Evolutionary conservation across 2,113 vertebrate genomes (phyloP), one percentile per base, ranked within the genome.

Genomic region (Sander vitreus): DNA sequence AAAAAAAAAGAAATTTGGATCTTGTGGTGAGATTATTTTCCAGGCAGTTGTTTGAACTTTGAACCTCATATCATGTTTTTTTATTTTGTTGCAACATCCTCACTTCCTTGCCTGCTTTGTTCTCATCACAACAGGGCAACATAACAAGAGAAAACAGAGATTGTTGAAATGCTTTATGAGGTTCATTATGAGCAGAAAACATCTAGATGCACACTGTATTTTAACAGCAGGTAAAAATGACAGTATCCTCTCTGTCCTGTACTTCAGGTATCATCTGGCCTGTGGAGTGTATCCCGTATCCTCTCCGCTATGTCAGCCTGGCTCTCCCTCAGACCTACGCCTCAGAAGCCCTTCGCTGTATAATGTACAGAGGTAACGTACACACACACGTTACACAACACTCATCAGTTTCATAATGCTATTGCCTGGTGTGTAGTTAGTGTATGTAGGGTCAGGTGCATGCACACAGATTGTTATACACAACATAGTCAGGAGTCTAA

Each of bases 231-330:
- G 9, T 30, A 66, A 55, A 74, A 21, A 25, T 39, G 48, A 43
- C 43, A 25, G 33, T 66, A 4, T 51, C 53, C 47, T 55, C 45
- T 57, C 48, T 58, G 48, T 85, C 18, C 66, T 83, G 80, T 16
- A 2, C 30, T 30, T 27, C 51, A 96, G 96, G 96, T 76, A 93
- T 96, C 72, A 95, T 96, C 88, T 96, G 96, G 95, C 96, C 96
- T 0, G 94, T 95, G 88, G 95, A 96, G 93, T 95, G 95, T 82
- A 95, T 96, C 83, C 95, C 95, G 0, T 96, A 95, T 87, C 94
- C 95, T 12, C 92, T 96, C 11, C 92, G 94, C 48, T 96, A 95
- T 87, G 0, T 95, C 76, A 96, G 95, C 91, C 80, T 96, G 82
- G 92, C 74, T 10, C 93, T 96, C 23, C 96, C 95, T 72, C 96